phyloP scores from a whole-genome alignment of 2,888 invertebrate species.

The Campoplex capitator region DNA sequence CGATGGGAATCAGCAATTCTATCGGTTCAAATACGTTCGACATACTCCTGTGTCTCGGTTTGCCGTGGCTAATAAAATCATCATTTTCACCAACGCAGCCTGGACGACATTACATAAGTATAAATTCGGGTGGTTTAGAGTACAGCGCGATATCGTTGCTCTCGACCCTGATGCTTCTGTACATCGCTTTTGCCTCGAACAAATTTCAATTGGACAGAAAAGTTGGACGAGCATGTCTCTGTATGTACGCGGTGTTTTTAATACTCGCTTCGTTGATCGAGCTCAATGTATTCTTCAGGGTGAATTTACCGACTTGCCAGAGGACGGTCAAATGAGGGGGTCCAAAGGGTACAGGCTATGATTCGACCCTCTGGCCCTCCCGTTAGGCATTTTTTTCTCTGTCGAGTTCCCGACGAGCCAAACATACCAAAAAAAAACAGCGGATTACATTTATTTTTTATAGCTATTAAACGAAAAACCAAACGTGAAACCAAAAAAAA shows the following conservation, averaged over 20 bases:
- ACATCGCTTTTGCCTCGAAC: conserved; percentile 93
- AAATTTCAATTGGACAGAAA: conserved; percentile 94
- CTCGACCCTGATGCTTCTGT: conserved; percentile 93
- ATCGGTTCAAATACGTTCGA: conserved; percentile 96
- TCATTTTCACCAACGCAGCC: conserved; percentile 92
- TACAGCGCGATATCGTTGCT: conserved; percentile 96
- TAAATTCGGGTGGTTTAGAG: conserved; percentile 95
- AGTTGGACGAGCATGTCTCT: conserved; percentile 93
- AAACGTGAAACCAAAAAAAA: neutral
- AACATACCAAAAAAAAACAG: conserved; percentile 36
- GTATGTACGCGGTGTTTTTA: conserved; percentile 95
- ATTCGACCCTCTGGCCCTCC: conserved; percentile 44
- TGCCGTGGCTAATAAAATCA: conserved; percentile 96
- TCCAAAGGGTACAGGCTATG: neutral
- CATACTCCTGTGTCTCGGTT: conserved; percentile 93
- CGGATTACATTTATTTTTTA: conserved; percentile 50
- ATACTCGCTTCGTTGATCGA: conserved; percentile 95
- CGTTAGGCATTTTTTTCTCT: conserved; percentile 41
- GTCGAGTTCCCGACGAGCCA: conserved; percentile 54
- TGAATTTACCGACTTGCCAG: conserved; percentile 93
- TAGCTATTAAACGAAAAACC: conserved; percentile 39
- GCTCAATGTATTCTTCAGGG: conserved; percentile 96
- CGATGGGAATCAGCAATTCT: conserved; percentile 96
- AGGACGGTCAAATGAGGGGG: conserved; percentile 82
- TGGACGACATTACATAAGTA: conserved; percentile 93